phyloP scores from a whole-genome alignment of 2,888 invertebrate species.

The Nebria salina region DNA sequence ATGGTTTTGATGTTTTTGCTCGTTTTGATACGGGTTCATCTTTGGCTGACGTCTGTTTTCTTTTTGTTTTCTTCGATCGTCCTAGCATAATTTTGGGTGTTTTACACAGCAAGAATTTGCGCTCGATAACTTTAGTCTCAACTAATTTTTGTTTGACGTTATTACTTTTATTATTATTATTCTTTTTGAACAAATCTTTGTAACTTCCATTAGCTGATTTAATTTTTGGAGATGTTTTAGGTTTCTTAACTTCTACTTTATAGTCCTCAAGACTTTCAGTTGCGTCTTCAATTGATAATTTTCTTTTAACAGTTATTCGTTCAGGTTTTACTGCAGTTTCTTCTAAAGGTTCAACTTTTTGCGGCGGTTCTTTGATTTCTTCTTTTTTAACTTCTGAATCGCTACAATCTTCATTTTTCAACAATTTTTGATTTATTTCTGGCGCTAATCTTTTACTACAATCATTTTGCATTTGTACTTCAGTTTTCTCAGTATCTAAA shows the following conservation, averaged over 20 bases:
- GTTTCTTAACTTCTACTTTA: conserved; percentile 38
- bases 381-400: conserved; percentile 3
- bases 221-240: conserved; percentile 33
- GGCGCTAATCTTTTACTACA: conserved; percentile 37
- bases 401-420: conserved; percentile 34
- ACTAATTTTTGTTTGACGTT: conserved; percentile 63
- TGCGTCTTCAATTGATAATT: conserved; percentile 29
- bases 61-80: conserved; percentile 62
- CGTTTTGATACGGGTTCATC: conserved; percentile 55
- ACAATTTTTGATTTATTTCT: conserved; percentile 31
- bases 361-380: not conserved
- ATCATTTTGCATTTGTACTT: conserved; percentile 31
- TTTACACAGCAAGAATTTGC: conserved; percentile 45
- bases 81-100: conserved; percentile 47
- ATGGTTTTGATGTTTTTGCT: conserved; percentile 56
- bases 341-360: not conserved
- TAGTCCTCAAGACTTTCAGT: conserved; percentile 16
- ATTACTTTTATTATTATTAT: conserved; percentile 51
- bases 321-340: not conserved
- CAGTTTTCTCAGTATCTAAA: conserved; percentile 28
- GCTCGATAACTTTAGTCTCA: conserved; percentile 50
- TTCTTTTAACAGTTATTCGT: conserved; percentile 31
- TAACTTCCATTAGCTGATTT: conserved; percentile 56
- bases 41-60: conserved; percentile 59
- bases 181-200: conserved; percentile 63